Conservation (phyloP, 2,113 vertebrate species). For the Mugil cephalus region DNA sequence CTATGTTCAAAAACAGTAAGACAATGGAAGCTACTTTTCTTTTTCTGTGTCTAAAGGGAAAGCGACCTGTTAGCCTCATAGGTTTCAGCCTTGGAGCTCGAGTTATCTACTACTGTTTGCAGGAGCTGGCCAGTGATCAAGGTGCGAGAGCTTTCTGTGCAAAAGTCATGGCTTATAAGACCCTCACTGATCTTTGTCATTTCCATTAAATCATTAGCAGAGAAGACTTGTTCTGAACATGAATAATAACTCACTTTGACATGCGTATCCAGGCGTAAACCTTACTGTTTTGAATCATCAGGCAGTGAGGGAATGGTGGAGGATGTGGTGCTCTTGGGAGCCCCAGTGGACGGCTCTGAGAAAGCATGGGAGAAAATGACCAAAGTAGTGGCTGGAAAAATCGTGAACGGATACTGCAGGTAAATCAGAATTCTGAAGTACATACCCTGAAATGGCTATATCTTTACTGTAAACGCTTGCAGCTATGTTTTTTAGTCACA, state of each 20-base stretch:
- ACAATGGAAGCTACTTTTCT: constrained; percentile 1
- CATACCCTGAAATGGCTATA: neutral
- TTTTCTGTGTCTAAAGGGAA: constrained; percentile 84
- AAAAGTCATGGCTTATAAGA: neutral
- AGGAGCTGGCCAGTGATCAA: constrained; percentile 94
- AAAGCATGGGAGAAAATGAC: constrained; percentile 90
- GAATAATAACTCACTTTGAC: no score
- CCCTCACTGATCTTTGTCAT: no score
- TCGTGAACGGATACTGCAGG: constrained; percentile 97
- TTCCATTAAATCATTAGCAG: neutral
- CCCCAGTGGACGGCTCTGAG: constrained; percentile 93
- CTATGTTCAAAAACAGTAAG: neutral
- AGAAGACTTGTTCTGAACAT: no score
- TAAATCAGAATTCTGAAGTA: constrained; percentile 50
- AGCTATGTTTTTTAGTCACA: neutral
- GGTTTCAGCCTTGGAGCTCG: constrained; percentile 97
- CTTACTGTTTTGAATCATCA: constrained; percentile 63
- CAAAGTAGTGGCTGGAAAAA: constrained; percentile 92
- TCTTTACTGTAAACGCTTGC: neutral
- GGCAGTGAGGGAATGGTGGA: constrained; percentile 93
- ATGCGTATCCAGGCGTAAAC: no score
- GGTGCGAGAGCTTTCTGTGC: constrained; percentile 73
- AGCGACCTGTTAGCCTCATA: constrained; percentile 92
- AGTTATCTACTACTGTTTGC: constrained; percentile 98
- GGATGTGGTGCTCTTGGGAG: constrained; percentile 93